phyloP scores from a whole-genome alignment of 1,140 invertebrate species.

The Chrysopa pallens region DNA sequence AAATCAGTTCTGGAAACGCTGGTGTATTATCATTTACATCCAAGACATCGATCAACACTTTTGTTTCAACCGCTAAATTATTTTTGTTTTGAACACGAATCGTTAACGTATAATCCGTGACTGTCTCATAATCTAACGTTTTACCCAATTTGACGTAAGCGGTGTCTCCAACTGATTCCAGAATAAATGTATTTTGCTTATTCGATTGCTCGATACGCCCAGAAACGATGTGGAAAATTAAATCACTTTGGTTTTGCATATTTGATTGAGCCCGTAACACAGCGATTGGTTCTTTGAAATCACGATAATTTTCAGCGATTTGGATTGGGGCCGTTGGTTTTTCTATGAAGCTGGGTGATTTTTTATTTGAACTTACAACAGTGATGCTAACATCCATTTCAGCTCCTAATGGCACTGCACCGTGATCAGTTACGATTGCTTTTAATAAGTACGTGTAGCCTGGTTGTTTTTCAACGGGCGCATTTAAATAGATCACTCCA shows the following conservation, averaged over 20 bases:
- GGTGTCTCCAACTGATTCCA: slow-evolving; percentile 45
- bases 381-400: slow-evolving; percentile 59
- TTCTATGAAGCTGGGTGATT: slow-evolving; percentile 55
- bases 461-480: slow-evolving; percentile 28
- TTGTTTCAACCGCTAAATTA: slow-evolving; percentile 55
- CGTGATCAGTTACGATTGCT: slow-evolving; percentile 60
- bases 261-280: slow-evolving; percentile 36
- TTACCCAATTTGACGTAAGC: slow-evolving; percentile 55
- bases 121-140: slow-evolving; percentile 64
- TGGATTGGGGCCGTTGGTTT: slow-evolving; percentile 36
- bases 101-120: slow-evolving; percentile 62
- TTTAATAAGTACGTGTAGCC: slow-evolving; percentile 50
- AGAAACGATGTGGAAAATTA: slow-evolving; percentile 59
- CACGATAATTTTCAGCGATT: slow-evolving; percentile 51
- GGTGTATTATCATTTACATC: slow-evolving; percentile 84
- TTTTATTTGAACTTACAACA: slow-evolving; percentile 75
- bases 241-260: slow-evolving; percentile 44
- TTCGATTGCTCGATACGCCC: slow-evolving; percentile 72
- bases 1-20: slow-evolving; percentile 55
- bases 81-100: slow-evolving; percentile 69
- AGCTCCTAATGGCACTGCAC: slow-evolving; percentile 36
- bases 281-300: slow-evolving; percentile 30
- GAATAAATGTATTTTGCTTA: slow-evolving; percentile 54
- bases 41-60: slow-evolving; percentile 53
- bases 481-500: slow-evolving; percentile 58